Percentiles rank a stretch among this genome's conserved stretches.
Evolutionary conservation across 2,797 vertebrate species (phyloP).

Genomic region (Smutsia gigantea): DNA sequence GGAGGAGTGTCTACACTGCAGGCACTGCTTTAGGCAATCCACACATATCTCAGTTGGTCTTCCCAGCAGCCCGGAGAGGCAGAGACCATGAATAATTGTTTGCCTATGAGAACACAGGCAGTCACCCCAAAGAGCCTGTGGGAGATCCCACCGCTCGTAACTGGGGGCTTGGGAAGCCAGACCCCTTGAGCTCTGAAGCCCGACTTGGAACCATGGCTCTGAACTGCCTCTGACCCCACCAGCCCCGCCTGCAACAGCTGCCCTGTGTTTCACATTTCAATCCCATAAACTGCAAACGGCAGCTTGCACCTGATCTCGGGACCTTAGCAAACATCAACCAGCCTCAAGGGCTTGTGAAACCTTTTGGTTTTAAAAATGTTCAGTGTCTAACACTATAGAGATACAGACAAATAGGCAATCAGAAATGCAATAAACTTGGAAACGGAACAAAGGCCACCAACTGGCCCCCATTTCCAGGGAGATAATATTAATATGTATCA

Average conservation of each 20-base stretch:
- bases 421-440: neutral
- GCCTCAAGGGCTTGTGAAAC: neutral
- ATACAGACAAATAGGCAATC: neutral
- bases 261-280: neutral
- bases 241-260: neutral
- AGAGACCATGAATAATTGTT: neutral
- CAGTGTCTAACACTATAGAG: neutral
- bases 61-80: neutral
- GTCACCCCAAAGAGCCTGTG: neutral
- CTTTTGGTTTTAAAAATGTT: neutral
- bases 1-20: neutral
- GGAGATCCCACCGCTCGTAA: neutral
- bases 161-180: neutral
- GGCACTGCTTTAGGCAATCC: neutral
- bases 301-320: neutral
- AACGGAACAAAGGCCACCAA: neutral
- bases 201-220: fast-evolving
- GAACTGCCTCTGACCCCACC: fast-evolving
- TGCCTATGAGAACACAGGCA: neutral
- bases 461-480: neutral
- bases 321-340: neutral
- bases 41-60: too few species aligned
- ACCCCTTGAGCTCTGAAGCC: neutral
- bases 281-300: neutral
- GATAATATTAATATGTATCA: neutral